Evolutionary conservation across 1,140 invertebrate species (phyloP).

Genomic region (Tyrophagus putrescentiae): DNA sequence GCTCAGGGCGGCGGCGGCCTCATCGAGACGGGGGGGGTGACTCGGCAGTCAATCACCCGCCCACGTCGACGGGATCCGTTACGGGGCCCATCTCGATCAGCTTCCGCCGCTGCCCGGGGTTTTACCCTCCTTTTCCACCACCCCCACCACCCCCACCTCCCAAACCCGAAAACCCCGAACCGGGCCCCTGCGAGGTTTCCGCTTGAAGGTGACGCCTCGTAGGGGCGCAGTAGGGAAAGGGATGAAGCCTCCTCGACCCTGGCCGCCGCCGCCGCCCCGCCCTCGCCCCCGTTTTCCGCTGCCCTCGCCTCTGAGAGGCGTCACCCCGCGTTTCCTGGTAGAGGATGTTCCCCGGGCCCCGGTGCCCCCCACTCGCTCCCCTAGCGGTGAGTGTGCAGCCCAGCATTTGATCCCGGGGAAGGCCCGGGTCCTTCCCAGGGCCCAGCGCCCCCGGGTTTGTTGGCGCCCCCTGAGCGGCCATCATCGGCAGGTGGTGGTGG

Average conservation of each 20-base stretch:
- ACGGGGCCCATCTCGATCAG: no score
- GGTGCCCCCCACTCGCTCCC: constrained; percentile 69
- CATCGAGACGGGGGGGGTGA: no score
- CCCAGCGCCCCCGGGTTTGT: constrained; percentile 79
- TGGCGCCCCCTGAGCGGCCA: constrained; percentile 74
- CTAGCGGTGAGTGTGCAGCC: constrained; percentile 87
- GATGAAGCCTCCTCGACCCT: constrained; percentile 69
- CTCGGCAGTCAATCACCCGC: no score
- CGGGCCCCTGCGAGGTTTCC: constrained; percentile 48
- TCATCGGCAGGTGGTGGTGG: constrained; percentile 47
- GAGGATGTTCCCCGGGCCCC: constrained; percentile 67
- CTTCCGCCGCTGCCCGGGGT: no score
- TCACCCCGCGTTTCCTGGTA: constrained; percentile 90
- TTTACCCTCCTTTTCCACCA: neutral
- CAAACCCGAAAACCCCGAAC: neutral
- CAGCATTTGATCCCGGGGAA: constrained; percentile 84
- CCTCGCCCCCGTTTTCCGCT: constrained; percentile 33
- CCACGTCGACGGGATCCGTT: no score
- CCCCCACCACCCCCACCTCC: neutral
- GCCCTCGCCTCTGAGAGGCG: constrained; percentile 79
- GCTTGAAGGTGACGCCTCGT: constrained; percentile 49
- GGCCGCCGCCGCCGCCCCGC: neutral
- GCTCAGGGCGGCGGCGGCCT: no score
- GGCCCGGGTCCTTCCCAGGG: constrained; percentile 64
- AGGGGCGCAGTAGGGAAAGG: constrained; percentile 78